Conservation (phyloP, 2,113 vertebrate genomes). For the Procavia capensis region DNA sequence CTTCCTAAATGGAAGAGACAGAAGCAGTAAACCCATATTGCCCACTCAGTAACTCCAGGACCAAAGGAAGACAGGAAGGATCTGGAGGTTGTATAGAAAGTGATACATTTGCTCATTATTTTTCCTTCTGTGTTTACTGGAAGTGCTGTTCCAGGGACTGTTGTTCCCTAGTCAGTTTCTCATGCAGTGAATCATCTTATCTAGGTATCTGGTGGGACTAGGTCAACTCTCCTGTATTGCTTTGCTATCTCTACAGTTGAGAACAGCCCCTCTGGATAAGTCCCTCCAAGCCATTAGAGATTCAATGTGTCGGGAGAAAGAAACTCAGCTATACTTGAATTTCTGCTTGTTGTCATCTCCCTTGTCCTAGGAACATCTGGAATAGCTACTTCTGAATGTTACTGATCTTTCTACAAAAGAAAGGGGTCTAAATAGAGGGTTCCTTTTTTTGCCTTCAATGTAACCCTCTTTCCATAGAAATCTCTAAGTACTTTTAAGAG, state of each 20-base stretch:
- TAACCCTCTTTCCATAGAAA: background rate
- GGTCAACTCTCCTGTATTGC: fast-evolving
- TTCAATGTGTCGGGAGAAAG: background rate
- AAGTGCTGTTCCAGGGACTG: too few species aligned
- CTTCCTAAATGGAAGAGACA: background rate
- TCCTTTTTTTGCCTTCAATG: background rate
- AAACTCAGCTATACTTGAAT: fast-evolving
- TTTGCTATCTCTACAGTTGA: background rate
- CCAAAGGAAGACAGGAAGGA: fast-evolving
- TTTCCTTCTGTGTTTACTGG: too few species aligned
- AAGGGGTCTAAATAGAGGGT: background rate
- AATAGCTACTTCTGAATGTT: background rate
- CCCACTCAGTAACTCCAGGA: fast-evolving
- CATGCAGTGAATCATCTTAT: fast-evolving
- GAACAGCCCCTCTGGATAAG: background rate
- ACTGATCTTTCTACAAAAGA: too few species aligned
- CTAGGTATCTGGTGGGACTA: fast-evolving
- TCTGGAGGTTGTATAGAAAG: fast-evolving
- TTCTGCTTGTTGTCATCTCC: background rate
- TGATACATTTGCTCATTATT: fast-evolving
- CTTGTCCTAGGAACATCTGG: background rate
- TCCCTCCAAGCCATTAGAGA: background rate
- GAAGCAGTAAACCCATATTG: too few species aligned
- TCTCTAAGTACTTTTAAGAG: background rate
- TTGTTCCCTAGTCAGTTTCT: fast-evolving